Percentiles rank a stretch among this genome's conserved stretches.
Conservation (phyloP, 2,113 vertebrate genomes). For the Delphinus delphis region DNA sequence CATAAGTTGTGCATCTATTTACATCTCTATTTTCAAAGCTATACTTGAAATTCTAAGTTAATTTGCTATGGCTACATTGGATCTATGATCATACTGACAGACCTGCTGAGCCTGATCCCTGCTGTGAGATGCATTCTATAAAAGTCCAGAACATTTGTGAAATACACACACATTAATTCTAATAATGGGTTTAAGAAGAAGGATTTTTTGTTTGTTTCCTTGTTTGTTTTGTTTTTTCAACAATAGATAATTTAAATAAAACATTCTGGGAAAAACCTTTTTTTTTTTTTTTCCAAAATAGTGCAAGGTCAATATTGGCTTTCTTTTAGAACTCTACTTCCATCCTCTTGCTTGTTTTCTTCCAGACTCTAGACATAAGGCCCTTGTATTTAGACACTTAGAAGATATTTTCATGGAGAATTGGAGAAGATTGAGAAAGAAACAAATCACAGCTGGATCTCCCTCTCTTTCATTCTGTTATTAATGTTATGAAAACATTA, state of each 20-base stretch:
- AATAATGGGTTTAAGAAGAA: not conserved
- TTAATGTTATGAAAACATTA: conserved; percentile 7
- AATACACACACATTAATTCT: not conserved
- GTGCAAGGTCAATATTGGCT: not conserved
- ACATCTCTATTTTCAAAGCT: not conserved
- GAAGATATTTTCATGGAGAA: not conserved
- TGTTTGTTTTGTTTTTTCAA: not conserved
- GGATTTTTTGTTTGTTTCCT: not conserved
- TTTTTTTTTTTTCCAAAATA: not conserved
- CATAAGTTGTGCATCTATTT: not conserved
- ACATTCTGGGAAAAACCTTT: not conserved
- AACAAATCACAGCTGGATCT: not conserved
- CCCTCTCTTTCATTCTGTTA: not conserved
- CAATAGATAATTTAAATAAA: not conserved
- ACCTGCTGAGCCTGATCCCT: not conserved
- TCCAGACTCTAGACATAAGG: not conserved
- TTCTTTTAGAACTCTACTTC: not conserved
- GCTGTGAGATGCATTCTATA: not conserved
- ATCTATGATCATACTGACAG: not conserved
- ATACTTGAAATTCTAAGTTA: not conserved
- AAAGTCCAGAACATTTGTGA: not conserved
- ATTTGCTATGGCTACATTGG: not conserved
- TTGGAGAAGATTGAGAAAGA: not conserved
- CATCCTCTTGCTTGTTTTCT: not conserved
- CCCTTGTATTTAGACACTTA: not conserved